These are phyloP conservation scores for Bombus balteatus DNA, from an alignment of 1,140 invertebrate genomes.

Conservation along the genomic window DNA sequence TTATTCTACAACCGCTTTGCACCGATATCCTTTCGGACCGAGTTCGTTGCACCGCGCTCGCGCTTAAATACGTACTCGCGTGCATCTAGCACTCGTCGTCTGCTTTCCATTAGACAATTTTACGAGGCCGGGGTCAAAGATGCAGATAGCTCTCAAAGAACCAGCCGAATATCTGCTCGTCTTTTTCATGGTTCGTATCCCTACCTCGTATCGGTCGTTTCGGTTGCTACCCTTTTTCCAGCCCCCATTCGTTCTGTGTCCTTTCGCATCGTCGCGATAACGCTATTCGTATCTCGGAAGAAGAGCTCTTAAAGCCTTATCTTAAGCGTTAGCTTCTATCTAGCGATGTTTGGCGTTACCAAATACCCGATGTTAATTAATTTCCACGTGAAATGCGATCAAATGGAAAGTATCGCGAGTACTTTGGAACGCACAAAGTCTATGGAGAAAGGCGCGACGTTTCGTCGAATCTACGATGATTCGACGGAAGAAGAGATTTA, in stretches of 20 bases:
- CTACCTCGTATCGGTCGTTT: background rate
- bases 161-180: slow-evolving; percentile 28
- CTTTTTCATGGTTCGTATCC: background rate
- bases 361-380: slow-evolving; percentile 62
- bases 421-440: background rate
- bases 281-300: slow-evolving; percentile 48
- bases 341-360: slow-evolving; percentile 58
- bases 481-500: background rate
- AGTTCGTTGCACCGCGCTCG: background rate
- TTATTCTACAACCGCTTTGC: background rate
- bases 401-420: background rate
- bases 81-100: slow-evolving; percentile 48
- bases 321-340: slow-evolving; percentile 63
- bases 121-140: slow-evolving; percentile 65
- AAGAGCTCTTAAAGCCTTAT: slow-evolving; percentile 67
- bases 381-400: slow-evolving; percentile 49
- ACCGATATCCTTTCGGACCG: background rate
- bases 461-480: background rate
- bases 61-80: slow-evolving; percentile 34
- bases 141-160: slow-evolving; percentile 63
- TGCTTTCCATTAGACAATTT: slow-evolving; percentile 61
- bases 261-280: slow-evolving; percentile 54
- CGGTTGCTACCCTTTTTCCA: background rate
- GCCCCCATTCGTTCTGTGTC: background rate
- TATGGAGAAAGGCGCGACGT: background rate